Evolutionary conservation across 2,113 vertebrate species (phyloP).

Genomic region (Ailurus styani): DNA sequence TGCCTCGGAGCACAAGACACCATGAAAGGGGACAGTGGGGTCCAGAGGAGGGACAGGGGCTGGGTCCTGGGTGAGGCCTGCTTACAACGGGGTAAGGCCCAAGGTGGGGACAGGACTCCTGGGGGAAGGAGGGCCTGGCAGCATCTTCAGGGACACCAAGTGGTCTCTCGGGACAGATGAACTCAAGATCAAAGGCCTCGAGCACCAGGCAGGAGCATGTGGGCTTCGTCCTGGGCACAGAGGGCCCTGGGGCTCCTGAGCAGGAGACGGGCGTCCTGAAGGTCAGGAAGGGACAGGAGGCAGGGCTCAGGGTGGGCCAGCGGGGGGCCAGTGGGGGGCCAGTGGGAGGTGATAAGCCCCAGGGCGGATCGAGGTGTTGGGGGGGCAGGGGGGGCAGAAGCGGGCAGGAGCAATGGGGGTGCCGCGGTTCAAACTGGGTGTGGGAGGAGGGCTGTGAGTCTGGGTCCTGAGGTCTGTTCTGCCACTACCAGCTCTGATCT

Average conservation of each 20-base stretch:
- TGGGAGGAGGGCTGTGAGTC: fast-evolving
- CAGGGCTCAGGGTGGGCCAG: not conserved
- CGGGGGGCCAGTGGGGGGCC: not conserved
- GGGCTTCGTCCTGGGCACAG: not conserved
- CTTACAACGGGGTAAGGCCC: fast-evolving
- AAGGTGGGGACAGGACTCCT: fast-evolving
- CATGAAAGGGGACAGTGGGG: fast-evolving
- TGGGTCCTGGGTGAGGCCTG: no score
- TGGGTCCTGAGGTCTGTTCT: not conserved
- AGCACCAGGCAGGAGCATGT: not conserved
- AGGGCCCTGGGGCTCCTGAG: not conserved
- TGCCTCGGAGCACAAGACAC: not conserved
- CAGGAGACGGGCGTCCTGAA: not conserved
- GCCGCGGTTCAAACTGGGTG: fast-evolving
- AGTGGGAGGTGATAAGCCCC: not conserved
- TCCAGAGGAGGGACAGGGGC: not conserved
- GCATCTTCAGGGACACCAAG: fast-evolving
- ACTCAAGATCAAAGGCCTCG: not conserved
- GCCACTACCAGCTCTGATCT: not conserved
- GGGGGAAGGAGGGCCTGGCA: no score
- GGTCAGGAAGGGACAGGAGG: not conserved
- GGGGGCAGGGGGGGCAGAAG: not conserved
- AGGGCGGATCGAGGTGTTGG: not conserved
- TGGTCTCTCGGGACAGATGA: not conserved
- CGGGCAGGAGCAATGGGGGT: fast-evolving